Evolutionary conservation across 2,888 invertebrate genomes (phyloP), one percentile per base, ranked within the genome.

Genomic region (Craniophora ligustri): DNA sequence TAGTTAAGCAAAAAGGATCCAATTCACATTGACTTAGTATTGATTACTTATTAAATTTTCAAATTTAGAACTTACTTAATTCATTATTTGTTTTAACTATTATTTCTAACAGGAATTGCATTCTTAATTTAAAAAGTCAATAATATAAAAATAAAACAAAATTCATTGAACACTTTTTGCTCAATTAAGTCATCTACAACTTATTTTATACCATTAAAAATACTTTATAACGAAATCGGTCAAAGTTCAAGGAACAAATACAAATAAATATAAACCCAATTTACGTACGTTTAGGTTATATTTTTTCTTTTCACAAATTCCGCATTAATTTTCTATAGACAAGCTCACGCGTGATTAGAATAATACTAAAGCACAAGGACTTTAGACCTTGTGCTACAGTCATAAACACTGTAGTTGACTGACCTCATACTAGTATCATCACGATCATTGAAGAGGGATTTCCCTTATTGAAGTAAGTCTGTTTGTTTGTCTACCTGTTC

Each of bases 391-490:
- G 23, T 39, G 26, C 2, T 5, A 5, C 14, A 2, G 10, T 26
- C 26, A 16, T 26, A 39, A 39, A 16, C 7, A 15, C 26, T 5
- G n/a, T 39, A 16, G 26, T 26, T 6, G n/a, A 2, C 16, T 26
- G 16, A 39, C 15, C 26, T 26, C 1, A 2, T 21, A 2, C n/a
- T 35, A 15, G 35, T 35, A n/a, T n/a, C n/a, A 23, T 15, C 15
- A 13, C 19, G 42, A 36, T 32, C 26, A 28, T 42, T 32, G 40
- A 31, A 21, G 28, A 47, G 47, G 51, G 58, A 58, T 51, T 58
- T 44, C 58, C 54, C 39, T 44, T 47, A 39, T 49, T 56, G 49
- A 56, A 44, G 56, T 39, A 44, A 23, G n/a, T 28, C 4, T 41
- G 21, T 21, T 36, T 36, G 21, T 38, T 38, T 21, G 14, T 5